phyloP scores from a whole-genome alignment of 2,797 vertebrate species.

The Hylomyscus alleni region DNA sequence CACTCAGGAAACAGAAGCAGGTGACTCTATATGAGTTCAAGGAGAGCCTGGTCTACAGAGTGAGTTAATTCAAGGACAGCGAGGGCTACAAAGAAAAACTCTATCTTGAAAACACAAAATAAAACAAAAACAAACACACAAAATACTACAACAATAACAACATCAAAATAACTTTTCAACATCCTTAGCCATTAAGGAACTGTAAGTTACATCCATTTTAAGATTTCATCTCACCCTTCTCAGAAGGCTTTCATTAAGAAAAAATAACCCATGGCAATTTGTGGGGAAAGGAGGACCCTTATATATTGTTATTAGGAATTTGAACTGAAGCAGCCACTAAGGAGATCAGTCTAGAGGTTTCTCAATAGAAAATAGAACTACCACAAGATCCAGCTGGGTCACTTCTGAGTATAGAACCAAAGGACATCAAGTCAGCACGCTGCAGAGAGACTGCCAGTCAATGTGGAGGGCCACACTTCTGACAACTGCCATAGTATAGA shows the following conservation, averaged over 20 bases:
- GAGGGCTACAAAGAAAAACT: background rate
- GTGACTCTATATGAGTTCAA: background rate
- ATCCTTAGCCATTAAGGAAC: background rate
- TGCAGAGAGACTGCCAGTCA: background rate
- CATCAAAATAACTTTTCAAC: background rate
- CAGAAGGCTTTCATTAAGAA: background rate
- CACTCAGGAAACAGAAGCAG: background rate
- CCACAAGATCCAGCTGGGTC: background rate
- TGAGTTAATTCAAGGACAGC: background rate
- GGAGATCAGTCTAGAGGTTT: background rate
- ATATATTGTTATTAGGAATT: background rate
- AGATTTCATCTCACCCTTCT: background rate
- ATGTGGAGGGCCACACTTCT: background rate
- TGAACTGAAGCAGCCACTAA: background rate
- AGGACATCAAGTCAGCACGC: background rate
- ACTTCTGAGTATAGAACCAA: background rate
- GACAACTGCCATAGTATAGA: background rate
- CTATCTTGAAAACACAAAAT: background rate
- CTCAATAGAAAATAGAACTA: background rate
- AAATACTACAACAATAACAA: background rate
- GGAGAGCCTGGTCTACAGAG: background rate
- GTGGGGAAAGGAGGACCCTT: background rate
- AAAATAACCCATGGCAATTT: background rate
- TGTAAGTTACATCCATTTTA: background rate
- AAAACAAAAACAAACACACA: background rate